Evolutionary conservation across 2,888 invertebrate genomes (phyloP), one percentile per base, ranked within the genome.

Genomic region (Meandrusa payeni): DNA sequence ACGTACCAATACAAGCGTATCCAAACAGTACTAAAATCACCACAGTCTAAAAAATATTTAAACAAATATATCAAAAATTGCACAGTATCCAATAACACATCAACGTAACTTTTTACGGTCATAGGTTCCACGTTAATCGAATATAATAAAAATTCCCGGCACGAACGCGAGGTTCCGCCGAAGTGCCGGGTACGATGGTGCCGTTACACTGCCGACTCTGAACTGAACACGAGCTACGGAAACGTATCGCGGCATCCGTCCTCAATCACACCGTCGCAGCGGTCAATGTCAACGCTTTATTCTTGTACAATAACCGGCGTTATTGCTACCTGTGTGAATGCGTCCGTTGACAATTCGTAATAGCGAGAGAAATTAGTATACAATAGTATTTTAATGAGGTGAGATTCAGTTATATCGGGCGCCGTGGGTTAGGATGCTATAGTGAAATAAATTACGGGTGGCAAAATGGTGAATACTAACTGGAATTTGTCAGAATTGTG

Each of bases 281-380:
- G 36, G 41, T 42, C 28, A 42, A 42, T 42, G 41, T 29, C 36
- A 42, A 39, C 17, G n/a, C 9, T 5, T 37, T 3, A 26, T 5
- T 11, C 13, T 12, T 5, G 13, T 29, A 17, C 13, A 12, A 27
- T 19, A 10, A 6, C 17, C 27, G 4, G 6, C 12, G 10, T 11
- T 27, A 17, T 37, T 19, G 17, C 36, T 24, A 36, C 24, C 36
- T 24, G 26, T 34, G 15, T 15, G 24, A 36, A 17, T 36, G 9
- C n/a, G 5, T 7, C 15, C 4, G 4, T 15, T 15, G n/a, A n/a
- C n/a, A n/a, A n/a, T n/a, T n/a, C n/a, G n/a, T n/a, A n/a, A n/a
- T n/a, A n/a, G n/a, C n/a, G n/a, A n/a, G n/a, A n/a, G n/a, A n/a
- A n/a, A n/a, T n/a, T n/a, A n/a, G n/a, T n/a, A n/a, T n/a, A n/a